Conservation (phyloP, 1,140 invertebrate genomes). For the Phymastichus coffea region DNA sequence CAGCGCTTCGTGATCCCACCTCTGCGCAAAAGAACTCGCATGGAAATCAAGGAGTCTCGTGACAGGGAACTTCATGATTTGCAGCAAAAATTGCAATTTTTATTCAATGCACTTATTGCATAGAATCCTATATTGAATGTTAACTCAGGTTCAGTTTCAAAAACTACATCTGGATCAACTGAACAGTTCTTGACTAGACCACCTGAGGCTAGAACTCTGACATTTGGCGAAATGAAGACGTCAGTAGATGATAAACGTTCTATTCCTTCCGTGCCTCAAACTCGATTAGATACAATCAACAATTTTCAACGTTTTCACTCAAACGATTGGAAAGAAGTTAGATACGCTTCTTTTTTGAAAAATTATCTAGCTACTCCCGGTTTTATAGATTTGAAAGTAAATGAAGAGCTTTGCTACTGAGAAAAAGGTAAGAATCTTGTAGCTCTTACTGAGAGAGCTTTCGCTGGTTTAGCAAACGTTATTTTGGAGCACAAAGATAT, state of each 20-base stretch:
- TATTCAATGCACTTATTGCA: not conserved
- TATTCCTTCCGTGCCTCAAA: conserved; percentile 12
- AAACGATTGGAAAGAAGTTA: conserved; percentile 26
- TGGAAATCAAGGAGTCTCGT: not conserved
- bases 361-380: conserved; percentile 24
- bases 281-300: conserved; percentile 5
- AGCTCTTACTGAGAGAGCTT: conserved; percentile 6
- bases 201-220: not conserved
- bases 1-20: too few relatives aligned
- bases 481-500: conserved; percentile 21
- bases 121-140: too few relatives aligned
- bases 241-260: conserved; percentile 18
- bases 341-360: conserved; percentile 10
- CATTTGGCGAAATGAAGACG: conserved; percentile 16
- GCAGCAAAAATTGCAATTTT: not conserved
- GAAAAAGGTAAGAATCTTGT: conserved; percentile 15
- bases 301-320: conserved; percentile 20
- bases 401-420: conserved; percentile 30
- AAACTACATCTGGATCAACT: not conserved
- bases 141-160: not conserved
- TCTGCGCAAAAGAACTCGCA: conserved; percentile 1
- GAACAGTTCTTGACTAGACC: not conserved
- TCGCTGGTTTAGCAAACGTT: conserved; percentile 27
- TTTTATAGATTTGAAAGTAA: conserved; percentile 30
- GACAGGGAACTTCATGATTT: too few relatives aligned